Conservation (phyloP, 2,797 vertebrate genomes). For the Australoheros facetus region DNA sequence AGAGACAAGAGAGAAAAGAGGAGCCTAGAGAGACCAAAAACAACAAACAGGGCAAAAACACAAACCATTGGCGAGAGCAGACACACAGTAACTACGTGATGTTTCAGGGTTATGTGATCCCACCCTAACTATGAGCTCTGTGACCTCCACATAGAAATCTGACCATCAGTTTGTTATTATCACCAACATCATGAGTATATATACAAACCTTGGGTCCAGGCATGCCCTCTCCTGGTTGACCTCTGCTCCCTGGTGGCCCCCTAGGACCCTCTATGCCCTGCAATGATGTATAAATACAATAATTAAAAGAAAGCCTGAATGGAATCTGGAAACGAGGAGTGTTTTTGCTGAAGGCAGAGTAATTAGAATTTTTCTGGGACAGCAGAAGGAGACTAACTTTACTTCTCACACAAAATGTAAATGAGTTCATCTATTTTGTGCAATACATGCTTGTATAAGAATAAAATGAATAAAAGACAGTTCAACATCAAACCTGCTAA, state of each 20-base stretch:
- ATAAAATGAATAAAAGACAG: neutral
- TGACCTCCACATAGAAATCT: neutral
- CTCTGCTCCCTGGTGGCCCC: conserved; percentile 84
- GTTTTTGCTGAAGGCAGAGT: neutral
- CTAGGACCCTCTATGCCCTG: conserved; percentile 87
- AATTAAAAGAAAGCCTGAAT: neutral
- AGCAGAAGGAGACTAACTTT: neutral
- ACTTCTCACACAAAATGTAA: neutral
- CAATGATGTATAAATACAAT: neutral
- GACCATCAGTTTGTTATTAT: neutral
- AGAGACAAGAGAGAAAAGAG: too few relatives aligned
- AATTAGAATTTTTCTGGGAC: neutral
- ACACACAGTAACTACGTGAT: neutral
- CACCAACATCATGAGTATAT: neutral
- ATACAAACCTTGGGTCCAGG: conserved; percentile 85
- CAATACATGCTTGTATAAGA: neutral
- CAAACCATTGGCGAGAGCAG: too few relatives aligned
- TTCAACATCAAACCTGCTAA: neutral
- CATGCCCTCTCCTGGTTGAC: conserved; percentile 83
- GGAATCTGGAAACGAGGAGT: neutral
- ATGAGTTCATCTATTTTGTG: neutral
- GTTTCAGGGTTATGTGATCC: neutral
- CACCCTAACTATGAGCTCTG: neutral
- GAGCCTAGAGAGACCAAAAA: too few relatives aligned
- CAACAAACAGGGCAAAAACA: too few relatives aligned